Conservation (phyloP, 2,797 vertebrate genomes). For the Cephalopachus bancanus region DNA sequence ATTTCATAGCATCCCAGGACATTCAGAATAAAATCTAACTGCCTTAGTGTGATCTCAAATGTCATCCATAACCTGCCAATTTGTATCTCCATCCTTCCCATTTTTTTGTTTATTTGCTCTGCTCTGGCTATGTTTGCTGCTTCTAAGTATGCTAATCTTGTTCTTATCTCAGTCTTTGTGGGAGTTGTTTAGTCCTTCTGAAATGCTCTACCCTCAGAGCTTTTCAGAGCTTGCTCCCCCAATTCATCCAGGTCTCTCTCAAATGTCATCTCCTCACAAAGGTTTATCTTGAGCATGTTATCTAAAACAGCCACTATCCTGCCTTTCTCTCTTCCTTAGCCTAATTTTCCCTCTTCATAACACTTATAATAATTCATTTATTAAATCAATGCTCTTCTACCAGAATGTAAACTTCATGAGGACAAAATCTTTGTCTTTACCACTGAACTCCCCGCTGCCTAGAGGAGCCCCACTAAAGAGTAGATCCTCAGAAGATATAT, state of each 20-base stretch:
- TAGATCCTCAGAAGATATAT: neutral
- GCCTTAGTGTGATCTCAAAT: neutral
- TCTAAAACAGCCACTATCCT: slow-evolving; percentile 9
- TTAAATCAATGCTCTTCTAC: neutral
- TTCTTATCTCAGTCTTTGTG: neutral
- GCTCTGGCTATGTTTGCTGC: neutral
- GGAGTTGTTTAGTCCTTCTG: neutral
- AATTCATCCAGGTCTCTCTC: slow-evolving; percentile 5
- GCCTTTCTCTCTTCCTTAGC: neutral
- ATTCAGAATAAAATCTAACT: slow-evolving; percentile 17
- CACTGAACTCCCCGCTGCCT: neutral
- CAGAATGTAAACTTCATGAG: neutral
- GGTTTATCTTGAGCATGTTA: neutral
- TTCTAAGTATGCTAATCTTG: neutral
- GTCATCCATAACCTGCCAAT: neutral
- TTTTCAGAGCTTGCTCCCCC: neutral
- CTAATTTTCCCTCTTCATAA: neutral
- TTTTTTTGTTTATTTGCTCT: neutral
- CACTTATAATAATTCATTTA: neutral
- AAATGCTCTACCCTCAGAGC: neutral
- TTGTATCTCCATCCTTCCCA: neutral
- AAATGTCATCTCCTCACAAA: neutral
- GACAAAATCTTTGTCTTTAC: neutral
- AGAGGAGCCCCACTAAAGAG: neutral
- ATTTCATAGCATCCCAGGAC: neutral